Percentiles rank a stretch among this genome's conserved stretches.
These are phyloP conservation scores for Drosophila setifemur DNA, from an alignment of 1,140 invertebrate species.

Conservation along the genomic window DNA sequence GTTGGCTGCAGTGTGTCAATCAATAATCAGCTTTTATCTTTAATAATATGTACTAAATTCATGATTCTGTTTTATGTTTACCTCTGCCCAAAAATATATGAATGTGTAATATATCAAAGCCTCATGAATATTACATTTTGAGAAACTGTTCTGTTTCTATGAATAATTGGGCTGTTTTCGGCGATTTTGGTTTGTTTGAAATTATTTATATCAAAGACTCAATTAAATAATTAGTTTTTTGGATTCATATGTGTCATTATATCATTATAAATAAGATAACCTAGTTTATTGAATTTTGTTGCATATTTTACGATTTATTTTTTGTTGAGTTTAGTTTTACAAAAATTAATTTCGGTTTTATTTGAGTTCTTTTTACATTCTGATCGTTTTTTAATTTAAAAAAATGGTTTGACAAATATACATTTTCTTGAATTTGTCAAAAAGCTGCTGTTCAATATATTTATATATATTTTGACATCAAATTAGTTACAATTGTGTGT, in stretches of 20 bases:
- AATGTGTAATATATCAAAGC: background rate
- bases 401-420: conserved; percentile 57
- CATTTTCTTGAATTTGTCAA: conserved; percentile 61
- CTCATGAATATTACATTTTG: too few species aligned
- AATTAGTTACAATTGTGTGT: conserved; percentile 51
- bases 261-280: conserved; percentile 36
- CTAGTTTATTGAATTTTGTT: conserved; percentile 43
- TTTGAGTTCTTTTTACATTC: conserved; percentile 28
- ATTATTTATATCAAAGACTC: background rate
- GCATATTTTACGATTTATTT: conserved; percentile 61
- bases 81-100: background rate
- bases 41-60: conserved; percentile 10
- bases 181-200: too few species aligned
- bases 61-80: background rate
- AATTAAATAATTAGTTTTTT: background rate
- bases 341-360: conserved; percentile 30
- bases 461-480: conserved; percentile 51
- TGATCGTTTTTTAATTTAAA: conserved; percentile 27
- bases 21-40: conserved; percentile 52
- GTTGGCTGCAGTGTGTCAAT: conserved; percentile 77
- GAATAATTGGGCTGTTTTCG: too few species aligned
- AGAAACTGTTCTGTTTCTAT: too few species aligned
- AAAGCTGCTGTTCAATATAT: conserved; percentile 72
- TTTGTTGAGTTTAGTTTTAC: conserved; percentile 50
- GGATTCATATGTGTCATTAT: conserved; percentile 5